Evolutionary conservation across 2,113 vertebrate genomes (phyloP).

Genomic region (Phoenicopterus ruber): DNA sequence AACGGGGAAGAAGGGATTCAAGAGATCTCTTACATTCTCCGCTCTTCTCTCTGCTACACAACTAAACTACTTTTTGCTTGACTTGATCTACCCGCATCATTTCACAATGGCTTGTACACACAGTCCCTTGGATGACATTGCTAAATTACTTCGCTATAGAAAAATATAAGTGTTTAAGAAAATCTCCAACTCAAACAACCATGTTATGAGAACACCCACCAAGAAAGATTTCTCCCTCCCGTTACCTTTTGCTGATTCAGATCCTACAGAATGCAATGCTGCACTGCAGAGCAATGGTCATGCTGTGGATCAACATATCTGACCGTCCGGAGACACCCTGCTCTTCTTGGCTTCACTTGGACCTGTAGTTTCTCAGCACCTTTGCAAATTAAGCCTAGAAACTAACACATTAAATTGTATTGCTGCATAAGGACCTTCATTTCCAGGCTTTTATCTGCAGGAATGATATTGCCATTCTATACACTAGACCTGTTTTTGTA

Average conservation of each 20-base stretch:
- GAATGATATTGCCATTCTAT: slow-evolving; percentile 17
- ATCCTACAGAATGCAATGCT: neutral
- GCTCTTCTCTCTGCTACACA: neutral
- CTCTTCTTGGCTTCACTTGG: neutral
- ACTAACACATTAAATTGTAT: neutral
- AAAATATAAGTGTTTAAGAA: neutral
- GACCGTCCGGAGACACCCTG: neutral
- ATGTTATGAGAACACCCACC: neutral
- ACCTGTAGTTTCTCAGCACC: neutral
- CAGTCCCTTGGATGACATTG: neutral
- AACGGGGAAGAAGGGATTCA: neutral
- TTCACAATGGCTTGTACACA: neutral
- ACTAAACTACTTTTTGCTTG: neutral
- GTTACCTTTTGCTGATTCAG: neutral
- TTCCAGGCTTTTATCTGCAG: slow-evolving; percentile 21
- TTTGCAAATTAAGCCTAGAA: neutral
- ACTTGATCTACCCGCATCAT: neutral
- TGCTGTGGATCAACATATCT: neutral
- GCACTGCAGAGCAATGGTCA: neutral
- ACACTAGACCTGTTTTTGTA: slow-evolving; percentile 39
- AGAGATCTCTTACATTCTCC: neutral
- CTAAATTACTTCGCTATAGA: neutral
- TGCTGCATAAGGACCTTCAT: slow-evolving; percentile 28
- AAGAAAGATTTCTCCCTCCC: neutral
- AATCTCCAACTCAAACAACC: neutral